A percentile compares a stretch with the other conserved stretches of the same genome.
Conservation (phyloP, 2,797 vertebrate species). For the Heterohyrax brucei region DNA sequence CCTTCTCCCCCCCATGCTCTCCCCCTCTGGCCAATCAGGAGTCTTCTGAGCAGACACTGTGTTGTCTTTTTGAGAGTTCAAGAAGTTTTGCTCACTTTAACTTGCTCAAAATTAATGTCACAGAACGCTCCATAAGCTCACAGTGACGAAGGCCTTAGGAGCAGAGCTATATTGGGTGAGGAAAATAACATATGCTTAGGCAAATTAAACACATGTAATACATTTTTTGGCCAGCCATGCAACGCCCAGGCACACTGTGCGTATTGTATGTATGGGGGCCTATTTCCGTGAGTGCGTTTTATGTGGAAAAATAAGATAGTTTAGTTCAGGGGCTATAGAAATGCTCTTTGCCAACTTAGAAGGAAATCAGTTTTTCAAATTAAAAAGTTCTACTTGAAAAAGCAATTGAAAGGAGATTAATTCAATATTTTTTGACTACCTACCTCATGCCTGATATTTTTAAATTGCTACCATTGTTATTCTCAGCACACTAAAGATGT, state of each 20-base stretch:
- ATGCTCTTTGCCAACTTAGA: neutral
- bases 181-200: no score
- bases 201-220: no score
- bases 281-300: no score
- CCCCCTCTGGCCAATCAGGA: neutral
- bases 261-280: no score
- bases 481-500: neutral
- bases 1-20: conserved; percentile 8
- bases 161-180: neutral
- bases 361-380: neutral
- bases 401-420: neutral
- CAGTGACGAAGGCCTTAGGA: neutral
- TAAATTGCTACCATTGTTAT: neutral
- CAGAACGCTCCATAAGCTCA: neutral
- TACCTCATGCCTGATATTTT: neutral
- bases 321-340: neutral
- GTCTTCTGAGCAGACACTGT: neutral
- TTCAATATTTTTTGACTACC: neutral
- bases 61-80: neutral
- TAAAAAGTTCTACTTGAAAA: neutral
- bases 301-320: neutral
- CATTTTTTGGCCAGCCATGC: no score
- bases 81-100: neutral
- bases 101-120: neutral
- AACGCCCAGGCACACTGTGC: no score